Evolutionary conservation across 2,797 vertebrate species (phyloP).

Genomic region (Trematomus bernacchii): DNA sequence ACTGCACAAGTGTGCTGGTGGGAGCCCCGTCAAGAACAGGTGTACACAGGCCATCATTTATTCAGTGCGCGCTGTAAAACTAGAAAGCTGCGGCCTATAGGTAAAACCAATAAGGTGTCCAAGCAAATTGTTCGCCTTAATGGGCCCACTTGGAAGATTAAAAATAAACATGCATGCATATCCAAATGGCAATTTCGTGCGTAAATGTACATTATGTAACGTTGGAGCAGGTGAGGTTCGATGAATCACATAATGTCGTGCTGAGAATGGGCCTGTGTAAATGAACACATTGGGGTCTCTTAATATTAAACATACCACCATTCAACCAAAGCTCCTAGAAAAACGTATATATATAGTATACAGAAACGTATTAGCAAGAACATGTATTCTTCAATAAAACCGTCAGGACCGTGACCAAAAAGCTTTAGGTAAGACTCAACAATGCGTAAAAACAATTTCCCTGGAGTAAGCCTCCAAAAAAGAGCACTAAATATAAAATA

Average conservation of each 20-base stretch:
- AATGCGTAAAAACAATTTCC: slow-evolving; percentile 2
- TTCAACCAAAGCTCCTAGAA: not conserved
- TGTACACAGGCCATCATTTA: slow-evolving; percentile 80
- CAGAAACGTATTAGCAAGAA: not conserved
- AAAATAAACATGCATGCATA: slow-evolving; percentile 2
- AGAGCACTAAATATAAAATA: not conserved
- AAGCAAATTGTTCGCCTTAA: slow-evolving; percentile 33
- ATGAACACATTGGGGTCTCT: not conserved
- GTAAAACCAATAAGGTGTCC: slow-evolving; percentile 32
- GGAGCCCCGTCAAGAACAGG: slow-evolving; percentile 74
- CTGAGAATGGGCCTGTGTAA: not conserved
- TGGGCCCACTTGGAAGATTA: slow-evolving; percentile 16
- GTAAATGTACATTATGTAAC: not conserved
- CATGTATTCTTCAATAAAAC: not conserved
- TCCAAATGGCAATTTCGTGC: not conserved
- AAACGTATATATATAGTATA: not conserved
- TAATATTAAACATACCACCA: not conserved
- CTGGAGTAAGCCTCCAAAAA: not conserved
- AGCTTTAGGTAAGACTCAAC: not conserved
- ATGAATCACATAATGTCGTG: not conserved
- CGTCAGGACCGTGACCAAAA: not conserved
- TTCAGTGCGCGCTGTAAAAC: slow-evolving; percentile 76
- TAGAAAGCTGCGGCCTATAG: slow-evolving; percentile 66
- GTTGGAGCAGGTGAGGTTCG: not conserved
- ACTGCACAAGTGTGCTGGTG: slow-evolving; percentile 55